Evolutionary conservation across 1,140 invertebrate genomes (phyloP).

Genomic region (Copidosoma floridanum): DNA sequence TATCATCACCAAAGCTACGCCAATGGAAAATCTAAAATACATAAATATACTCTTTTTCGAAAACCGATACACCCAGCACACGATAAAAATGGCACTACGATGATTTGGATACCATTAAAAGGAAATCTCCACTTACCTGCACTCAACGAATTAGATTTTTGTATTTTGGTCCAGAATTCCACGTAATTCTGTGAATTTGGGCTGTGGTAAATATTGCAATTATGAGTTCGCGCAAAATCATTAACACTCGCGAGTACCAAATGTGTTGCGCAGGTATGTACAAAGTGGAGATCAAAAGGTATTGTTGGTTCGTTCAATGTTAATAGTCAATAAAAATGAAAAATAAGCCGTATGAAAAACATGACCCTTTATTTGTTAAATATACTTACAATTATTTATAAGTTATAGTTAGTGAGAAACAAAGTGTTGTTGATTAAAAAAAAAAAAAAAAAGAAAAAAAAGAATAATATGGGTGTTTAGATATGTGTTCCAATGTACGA

Average conservation of each 20-base stretch:
- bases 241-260: not conserved
- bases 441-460: not conserved
- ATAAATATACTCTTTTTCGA: too few species aligned
- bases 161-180: not conserved
- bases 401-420: conserved; percentile 11
- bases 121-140: not conserved
- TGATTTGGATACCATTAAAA: not conserved
- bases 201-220: conserved; percentile 7
- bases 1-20: too few species aligned
- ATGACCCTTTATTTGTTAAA: conserved; percentile 17
- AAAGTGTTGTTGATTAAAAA: not conserved
- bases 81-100: not conserved
- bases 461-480: too few species aligned
- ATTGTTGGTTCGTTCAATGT: conserved; percentile 22
- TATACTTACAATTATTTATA: conserved; percentile 1
- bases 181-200: not conserved
- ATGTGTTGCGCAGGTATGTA: conserved; percentile 6
- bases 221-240: not conserved
- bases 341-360: conserved; percentile 8
- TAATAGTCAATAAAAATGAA: conserved; percentile 23
- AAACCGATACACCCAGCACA: too few species aligned
- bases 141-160: not conserved
- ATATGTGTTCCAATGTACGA: conserved; percentile 20
- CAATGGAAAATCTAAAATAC: not conserved
- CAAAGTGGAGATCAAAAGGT: conserved; percentile 1